A percentile compares a stretch with the other conserved stretches of the same genome.
These are phyloP conservation scores for Petrosia ficiformis DNA, from an alignment of 37 sponge, comb jelly and placozoan species.

Conservation along the genomic window DNA sequence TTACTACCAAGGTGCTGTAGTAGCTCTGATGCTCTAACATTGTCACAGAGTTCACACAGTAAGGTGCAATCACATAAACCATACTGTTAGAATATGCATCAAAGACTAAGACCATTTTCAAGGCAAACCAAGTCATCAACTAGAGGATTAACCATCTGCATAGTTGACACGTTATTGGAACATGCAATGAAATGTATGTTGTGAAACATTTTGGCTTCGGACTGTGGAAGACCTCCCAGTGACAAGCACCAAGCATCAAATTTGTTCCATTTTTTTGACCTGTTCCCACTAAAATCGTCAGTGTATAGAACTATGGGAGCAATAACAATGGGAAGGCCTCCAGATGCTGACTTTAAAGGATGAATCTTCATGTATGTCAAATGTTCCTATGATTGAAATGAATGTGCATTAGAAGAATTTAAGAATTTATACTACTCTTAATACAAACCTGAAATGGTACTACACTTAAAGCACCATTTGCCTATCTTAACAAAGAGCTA, in stretches of 20 bases:
- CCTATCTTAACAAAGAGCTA: neutral
- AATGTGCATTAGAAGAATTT: no score
- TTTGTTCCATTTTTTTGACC: constrained; percentile 48
- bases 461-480: neutral
- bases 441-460: neutral
- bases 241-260: constrained; percentile 51
- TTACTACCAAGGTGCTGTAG: constrained; percentile 28
- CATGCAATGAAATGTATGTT: constrained; percentile 38
- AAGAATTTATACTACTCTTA: no score
- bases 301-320: constrained; percentile 39
- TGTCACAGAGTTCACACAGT: constrained; percentile 28
- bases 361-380: no score
- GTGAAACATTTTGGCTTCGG: constrained; percentile 6
- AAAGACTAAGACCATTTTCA: constrained; percentile 15
- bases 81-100: constrained; percentile 16
- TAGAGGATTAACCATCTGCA: constrained; percentile 29
- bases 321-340: constrained; percentile 10
- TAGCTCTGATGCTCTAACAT: constrained; percentile 35
- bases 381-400: no score
- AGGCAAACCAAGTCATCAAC: constrained; percentile 7
- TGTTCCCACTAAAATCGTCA: constrained; percentile 68
- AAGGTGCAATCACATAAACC: constrained; percentile 31
- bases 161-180: constrained; percentile 12
- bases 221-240: constrained; percentile 35
- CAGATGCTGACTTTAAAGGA: neutral